Evolutionary conservation across 92 coral and sea anemone species (phyloP), one percentile per base, ranked within the genome.

Genomic region (Epizoanthus ramosus): DNA sequence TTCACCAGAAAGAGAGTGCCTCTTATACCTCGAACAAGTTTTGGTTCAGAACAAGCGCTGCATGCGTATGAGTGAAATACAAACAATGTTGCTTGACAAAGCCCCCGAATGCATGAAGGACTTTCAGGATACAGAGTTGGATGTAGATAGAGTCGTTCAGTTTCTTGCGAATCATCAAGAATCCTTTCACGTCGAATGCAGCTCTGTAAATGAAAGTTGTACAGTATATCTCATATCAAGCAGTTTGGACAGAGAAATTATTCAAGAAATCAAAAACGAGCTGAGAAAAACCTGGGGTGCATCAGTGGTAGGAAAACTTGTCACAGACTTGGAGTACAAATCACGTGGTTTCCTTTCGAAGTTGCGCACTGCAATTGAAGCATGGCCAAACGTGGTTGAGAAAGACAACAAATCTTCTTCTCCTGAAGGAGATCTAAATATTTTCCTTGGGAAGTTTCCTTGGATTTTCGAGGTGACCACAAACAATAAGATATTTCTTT

Each of bases 401-500:
- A 22, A 63, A 19, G 43, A 59, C 8, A 37, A 8, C 2, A 60
- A 37, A 12, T 57, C 19, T 14, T 57, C 19, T 14, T 77, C 43
- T 5, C 17, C 57, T 39, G 59, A 41, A 43, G 23, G 18, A 43
- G 67, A 33, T 21, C 43, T 77, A 6, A 43, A 21, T 15, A 21
- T 22, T 63, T 77, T 77, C 21, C 71, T 77, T 43, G 63, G 19
- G 25, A 77, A 63, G 17, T 77, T 77, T 63, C 31, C 82, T 9
- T 77, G 82, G 82, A 59, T 77, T 60, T 77, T 77, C 24, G 82
- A 77, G 14, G 82, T 77, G 71, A 77, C 61, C 24, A 77, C 23
- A 3, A 58, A 31, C 24, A 23, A 10, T 61, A 61, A 68, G 6
- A 69, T 77, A 6, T 77, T 77, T 18, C 31, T 77, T 5, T 24